These are phyloP conservation scores for Sminthurides aquaticus DNA, from an alignment of 2,888 invertebrate genomes.

Conservation along the genomic window DNA sequence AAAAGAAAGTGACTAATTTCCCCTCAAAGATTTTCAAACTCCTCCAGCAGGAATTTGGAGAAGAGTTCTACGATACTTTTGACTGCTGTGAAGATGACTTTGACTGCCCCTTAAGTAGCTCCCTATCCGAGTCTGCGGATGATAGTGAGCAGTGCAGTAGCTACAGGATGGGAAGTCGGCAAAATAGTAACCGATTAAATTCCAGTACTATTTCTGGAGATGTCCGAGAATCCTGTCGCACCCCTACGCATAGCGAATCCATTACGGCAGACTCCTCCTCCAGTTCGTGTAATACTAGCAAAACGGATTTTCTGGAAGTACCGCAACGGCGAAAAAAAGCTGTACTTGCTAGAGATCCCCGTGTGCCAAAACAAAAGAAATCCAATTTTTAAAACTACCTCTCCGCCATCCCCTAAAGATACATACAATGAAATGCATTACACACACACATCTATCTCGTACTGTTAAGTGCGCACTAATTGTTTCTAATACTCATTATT, in stretches of 20 bases:
- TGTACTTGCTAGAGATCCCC: conserved; percentile 31
- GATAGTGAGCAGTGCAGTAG: background rate
- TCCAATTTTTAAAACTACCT: conserved; percentile 3
- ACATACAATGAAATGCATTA: too few species aligned
- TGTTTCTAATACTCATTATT: background rate
- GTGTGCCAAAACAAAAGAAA: conserved; percentile 37
- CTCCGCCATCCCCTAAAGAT: too few species aligned
- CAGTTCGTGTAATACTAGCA: background rate
- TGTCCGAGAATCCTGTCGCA: background rate
- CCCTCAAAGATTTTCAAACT: conserved; percentile 43
- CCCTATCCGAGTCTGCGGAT: background rate
- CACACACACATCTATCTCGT: too few species aligned
- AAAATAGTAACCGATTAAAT: background rate
- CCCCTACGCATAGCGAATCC: background rate
- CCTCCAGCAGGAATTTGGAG: conserved; percentile 42
- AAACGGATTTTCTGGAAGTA: conserved; percentile 37
- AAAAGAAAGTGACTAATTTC: conserved; percentile 30
- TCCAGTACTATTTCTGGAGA: background rate
- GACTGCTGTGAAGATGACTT: conserved; percentile 35
- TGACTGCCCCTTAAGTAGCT: conserved; percentile 1
- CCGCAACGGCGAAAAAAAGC: conserved; percentile 32
- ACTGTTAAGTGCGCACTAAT: background rate
- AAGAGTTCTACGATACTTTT: conserved; percentile 43
- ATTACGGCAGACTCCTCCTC: conserved; percentile 27
- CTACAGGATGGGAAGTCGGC: background rate